A percentile compares a stretch with the other conserved stretches of the same genome.
Conservation (phyloP, 2,113 vertebrate species). For the Tachysurus fulvidraco region DNA sequence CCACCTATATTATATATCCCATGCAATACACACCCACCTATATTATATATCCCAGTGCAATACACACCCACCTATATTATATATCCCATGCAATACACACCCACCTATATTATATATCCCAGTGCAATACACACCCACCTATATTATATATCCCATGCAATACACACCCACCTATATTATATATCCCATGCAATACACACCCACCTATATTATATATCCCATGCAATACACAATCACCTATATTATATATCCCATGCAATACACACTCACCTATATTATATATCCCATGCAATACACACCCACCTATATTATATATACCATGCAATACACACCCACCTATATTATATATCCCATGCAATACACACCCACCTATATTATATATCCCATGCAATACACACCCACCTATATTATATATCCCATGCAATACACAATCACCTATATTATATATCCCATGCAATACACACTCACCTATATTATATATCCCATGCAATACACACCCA, state of each 20-base stretch:
- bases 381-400: too few species aligned
- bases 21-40: background rate
- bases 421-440: background rate
- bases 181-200: too few species aligned
- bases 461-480: too few species aligned
- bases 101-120: slow-evolving; percentile 47
- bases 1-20: too few species aligned
- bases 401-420: too few species aligned
- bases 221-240: background rate
- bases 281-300: background rate
- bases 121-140: too few species aligned
- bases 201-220: too few species aligned
- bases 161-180: slow-evolving; percentile 30
- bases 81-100: background rate
- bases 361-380: slow-evolving; percentile 43
- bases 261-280: too few species aligned
- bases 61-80: too few species aligned
- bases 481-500: background rate
- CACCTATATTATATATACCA: slow-evolving; percentile 48
- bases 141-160: background rate
- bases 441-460: slow-evolving; percentile 55
- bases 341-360: background rate
- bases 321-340: too few species aligned
- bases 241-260: slow-evolving; percentile 55
- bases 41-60: slow-evolving; percentile 55